Evolutionary conservation across 1,140 invertebrate genomes (phyloP), one percentile per base, ranked within the genome.

Genomic region (Drosophila tani): DNA sequence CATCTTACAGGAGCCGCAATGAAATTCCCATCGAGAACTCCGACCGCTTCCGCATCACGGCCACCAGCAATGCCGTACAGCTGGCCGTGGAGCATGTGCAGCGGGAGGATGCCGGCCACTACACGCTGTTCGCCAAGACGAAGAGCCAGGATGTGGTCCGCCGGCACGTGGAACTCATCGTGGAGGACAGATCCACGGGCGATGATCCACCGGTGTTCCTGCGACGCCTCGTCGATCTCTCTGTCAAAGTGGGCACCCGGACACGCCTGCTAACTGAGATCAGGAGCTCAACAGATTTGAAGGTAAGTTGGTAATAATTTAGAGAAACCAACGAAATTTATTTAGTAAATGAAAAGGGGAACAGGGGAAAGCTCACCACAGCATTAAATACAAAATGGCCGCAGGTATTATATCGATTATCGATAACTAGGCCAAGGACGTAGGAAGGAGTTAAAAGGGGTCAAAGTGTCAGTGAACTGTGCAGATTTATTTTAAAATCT

Each of bases 241-340:
- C 96, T 2, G 96, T 97, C 29, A 97, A 97, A 94, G 96, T 98
- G 82, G 97, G 97, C 64, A 96, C 97, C 5, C 94, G 97, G 76
- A 96, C 96, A 0, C 94, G 97, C 70, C 96, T 98, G 76, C 94
- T 97, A 11, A 96, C 97, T 29, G 97, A 98, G 93, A 96, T 97
- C 59, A 93, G 95, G 79, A 97, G 96, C 92, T 94, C 95, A 53
- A 95, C 96, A n/a, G 95, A 96, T 86, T 94, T 96, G 57, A 96
- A 96, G 95, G 97, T 97, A 93, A 91, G 8, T 32, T 32, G 32
- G 32, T 11, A 11, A 32, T 9, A 32, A 32, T 32, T 29, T 0
- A 6, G 0, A 29, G 5, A 29, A 29, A 7, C 27, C 27, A 29
- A 6, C 27, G 27, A 6, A 0, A 29, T 7, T 29, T 29, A 7